These are phyloP conservation scores for Escarpia spicata DNA, from an alignment of 2,888 invertebrate genomes.

Conservation along the genomic window DNA sequence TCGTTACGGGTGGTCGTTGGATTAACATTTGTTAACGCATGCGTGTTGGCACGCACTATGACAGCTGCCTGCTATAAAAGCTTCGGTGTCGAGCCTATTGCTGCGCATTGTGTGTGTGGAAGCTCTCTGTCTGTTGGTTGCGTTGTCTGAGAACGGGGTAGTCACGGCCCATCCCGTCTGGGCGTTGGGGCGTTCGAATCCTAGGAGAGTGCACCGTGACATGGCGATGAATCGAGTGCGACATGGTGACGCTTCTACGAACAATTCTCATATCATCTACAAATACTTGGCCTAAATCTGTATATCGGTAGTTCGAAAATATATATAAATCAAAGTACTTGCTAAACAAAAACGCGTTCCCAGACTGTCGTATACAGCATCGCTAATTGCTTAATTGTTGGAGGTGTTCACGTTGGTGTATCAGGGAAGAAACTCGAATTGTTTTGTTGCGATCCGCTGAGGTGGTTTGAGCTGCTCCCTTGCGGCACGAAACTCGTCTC, in stretches of 20 bases:
- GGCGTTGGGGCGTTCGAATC: background rate
- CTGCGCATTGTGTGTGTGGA: background rate
- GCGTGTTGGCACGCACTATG: background rate
- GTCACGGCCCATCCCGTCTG: background rate
- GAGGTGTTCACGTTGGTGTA: background rate
- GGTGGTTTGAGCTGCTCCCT: background rate
- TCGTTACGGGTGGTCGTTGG: background rate
- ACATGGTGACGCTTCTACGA: background rate
- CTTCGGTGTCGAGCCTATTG: background rate
- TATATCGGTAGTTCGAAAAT: background rate
- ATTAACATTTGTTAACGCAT: background rate
- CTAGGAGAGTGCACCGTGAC: background rate
- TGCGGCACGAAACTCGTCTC: background rate
- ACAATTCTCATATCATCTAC: background rate
- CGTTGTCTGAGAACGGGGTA: background rate
- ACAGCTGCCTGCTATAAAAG: constrained; percentile 5
- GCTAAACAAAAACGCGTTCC: background rate
- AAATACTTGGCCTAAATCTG: background rate
- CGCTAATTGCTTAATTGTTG: background rate
- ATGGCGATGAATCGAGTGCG: background rate
- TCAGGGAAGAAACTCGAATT: background rate
- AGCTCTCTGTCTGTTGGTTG: background rate
- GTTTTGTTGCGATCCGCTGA: background rate
- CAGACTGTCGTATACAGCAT: background rate
- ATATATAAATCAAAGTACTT: background rate